Evolutionary conservation across 2,113 vertebrate genomes (phyloP).

Genomic region (Channa argus): DNA sequence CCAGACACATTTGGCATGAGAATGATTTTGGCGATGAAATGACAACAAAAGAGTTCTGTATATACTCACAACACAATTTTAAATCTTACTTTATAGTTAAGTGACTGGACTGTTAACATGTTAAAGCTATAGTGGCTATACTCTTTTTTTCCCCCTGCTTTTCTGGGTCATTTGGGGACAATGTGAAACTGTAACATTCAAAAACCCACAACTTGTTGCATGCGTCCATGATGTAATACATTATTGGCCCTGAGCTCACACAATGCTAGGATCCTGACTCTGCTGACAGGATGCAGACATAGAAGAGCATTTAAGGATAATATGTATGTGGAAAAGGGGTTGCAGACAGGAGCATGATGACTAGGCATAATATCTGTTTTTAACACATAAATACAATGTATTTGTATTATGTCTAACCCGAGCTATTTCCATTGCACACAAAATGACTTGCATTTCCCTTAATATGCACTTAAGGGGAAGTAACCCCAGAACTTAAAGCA

Average conservation of each 20-base stretch:
- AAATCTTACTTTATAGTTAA: too few species aligned
- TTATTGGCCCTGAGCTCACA: background rate
- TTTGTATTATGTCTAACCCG: background rate
- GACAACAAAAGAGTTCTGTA: background rate
- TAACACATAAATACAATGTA: background rate
- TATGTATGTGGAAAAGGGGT: background rate
- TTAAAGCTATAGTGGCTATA: too few species aligned
- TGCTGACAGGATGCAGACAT: background rate
- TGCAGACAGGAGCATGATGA: slow-evolving; percentile 15
- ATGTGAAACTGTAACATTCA: background rate
- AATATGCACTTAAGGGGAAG: slow-evolving; percentile 21
- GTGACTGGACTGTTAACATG: too few species aligned
- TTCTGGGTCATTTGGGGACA: background rate
- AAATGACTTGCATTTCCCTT: background rate
- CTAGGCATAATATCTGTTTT: slow-evolving; percentile 4
- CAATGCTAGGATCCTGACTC: background rate
- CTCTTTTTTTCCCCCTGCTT: background rate
- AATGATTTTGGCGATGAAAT: background rate
- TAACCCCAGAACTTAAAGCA: slow-evolving; percentile 33
- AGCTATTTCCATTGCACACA: background rate
- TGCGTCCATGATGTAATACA: background rate
- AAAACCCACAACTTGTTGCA: background rate
- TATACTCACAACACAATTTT: too few species aligned
- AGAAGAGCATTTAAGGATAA: slow-evolving; percentile 12
- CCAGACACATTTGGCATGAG: background rate